These are phyloP conservation scores for Macrophya annulata DNA, from an alignment of 2,888 invertebrate genomes.

Conservation along the genomic window DNA sequence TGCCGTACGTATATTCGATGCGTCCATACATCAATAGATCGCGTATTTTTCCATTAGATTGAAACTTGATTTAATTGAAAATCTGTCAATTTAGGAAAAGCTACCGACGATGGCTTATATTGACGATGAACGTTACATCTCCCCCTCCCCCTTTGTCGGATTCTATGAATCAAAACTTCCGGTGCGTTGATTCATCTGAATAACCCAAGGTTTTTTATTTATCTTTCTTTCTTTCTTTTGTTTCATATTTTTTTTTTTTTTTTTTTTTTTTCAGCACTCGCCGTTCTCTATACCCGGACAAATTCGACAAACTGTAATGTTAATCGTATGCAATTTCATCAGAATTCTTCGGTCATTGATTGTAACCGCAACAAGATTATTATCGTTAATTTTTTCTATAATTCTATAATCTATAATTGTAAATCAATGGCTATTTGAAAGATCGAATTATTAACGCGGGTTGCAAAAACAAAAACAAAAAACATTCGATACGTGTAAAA, in stretches of 20 bases:
- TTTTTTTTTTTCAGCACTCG: not conserved
- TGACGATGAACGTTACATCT: constrained; percentile 70
- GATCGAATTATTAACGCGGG: not conserved
- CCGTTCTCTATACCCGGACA: not conserved
- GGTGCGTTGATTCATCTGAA: constrained; percentile 47
- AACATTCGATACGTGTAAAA: not conserved
- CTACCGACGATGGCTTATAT: constrained; percentile 77
- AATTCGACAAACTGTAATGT: not conserved
- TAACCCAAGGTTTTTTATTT: not conserved
- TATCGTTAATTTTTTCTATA: not conserved
- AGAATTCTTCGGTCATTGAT: not conserved
- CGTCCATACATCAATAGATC: constrained; percentile 75
- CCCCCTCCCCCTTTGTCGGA: constrained; percentile 57
- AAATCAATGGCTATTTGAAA: not conserved
- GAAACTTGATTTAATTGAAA: constrained; percentile 79
- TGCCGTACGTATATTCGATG: constrained; percentile 55
- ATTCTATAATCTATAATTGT: not conserved
- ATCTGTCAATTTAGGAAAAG: constrained; percentile 79
- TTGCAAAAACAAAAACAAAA: not conserved
- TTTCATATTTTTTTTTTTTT: not conserved
- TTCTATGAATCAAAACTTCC: constrained; percentile 59
- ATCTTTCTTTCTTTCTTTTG: not conserved
- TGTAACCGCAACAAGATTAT: not conserved
- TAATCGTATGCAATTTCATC: not conserved
- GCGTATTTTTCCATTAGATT: constrained; percentile 78